A percentile compares a stretch with the other conserved stretches of the same genome.
Conservation (phyloP, 2,113 vertebrate species). For the Proterorhinus semilunaris region DNA sequence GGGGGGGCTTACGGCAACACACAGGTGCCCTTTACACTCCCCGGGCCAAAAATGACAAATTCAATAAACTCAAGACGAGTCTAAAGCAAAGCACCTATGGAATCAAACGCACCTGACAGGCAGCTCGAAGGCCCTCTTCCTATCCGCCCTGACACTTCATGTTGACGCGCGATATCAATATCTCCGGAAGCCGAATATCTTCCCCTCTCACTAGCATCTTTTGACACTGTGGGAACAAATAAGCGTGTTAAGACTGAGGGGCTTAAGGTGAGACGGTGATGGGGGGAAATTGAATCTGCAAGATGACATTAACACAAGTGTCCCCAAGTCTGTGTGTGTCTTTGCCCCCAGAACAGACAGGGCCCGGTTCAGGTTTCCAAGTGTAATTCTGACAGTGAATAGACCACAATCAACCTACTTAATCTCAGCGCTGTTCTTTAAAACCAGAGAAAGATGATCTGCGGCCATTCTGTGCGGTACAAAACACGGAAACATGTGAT, state of each 20-base stretch:
- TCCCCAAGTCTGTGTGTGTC: conserved; percentile 75
- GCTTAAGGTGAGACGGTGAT: conserved; percentile 80
- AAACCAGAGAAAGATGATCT: conserved; percentile 82
- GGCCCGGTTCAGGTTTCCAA: conserved; percentile 85
- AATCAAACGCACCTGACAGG: conserved; percentile 72
- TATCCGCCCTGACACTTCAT: conserved; percentile 56
- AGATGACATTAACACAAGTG: conserved; percentile 88
- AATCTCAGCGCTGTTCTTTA: conserved; percentile 81
- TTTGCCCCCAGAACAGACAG: conserved; percentile 81
- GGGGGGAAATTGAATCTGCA: conserved; percentile 88
- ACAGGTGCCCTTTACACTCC: conserved; percentile 76
- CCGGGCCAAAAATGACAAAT: conserved; percentile 75
- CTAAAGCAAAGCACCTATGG: conserved; percentile 52
- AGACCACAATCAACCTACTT: conserved; percentile 82
- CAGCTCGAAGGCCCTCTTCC: conserved; percentile 68
- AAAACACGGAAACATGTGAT: conserved; percentile 74
- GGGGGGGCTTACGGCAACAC: conserved; percentile 52
- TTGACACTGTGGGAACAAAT: conserved; percentile 71
- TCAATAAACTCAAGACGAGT: conserved; percentile 76
- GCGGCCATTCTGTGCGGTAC: conserved; percentile 75
- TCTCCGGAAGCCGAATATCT: conserved; percentile 51
- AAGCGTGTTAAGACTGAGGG: conserved; percentile 65
- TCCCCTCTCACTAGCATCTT: conserved; percentile 56
- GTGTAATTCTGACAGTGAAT: conserved; percentile 83
- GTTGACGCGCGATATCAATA: conserved; percentile 64